Base-by-base conservation (phyloP, 2,797 vertebrate species). In the Euthynnus affinis region DNA sequence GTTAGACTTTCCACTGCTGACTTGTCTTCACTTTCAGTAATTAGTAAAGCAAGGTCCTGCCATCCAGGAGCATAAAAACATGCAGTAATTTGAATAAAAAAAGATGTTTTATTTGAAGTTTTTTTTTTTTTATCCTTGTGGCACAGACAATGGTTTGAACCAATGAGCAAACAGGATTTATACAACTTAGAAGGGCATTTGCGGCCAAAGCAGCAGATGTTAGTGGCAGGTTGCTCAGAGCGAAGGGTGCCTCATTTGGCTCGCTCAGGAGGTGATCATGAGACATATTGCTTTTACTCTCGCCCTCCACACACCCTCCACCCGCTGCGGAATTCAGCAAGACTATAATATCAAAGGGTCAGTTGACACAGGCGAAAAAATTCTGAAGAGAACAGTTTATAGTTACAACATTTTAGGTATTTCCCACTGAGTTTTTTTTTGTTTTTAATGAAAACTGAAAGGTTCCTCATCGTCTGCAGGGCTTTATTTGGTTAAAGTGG, bases 141-240 rank as follows among this genome's bases (percentile, higher is more conserved):
- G 49, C 29, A 48, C 1, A 56, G 61, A 63, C 51, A 69, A 9
- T 59, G 25, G 29, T 62, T 81, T n/a, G 65, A 78, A 70, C 25
- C 51, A 61, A 66, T 25, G 66, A 63, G 42, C 25, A 63, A 53
- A 48, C 23, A 76, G 68, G 53, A 73, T 79, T 74, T 44, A 59
- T 49, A 57, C 40, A 81, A 66, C 60, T 61, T 69, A 27, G 70
- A 88, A 83, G 82, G 76, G 74, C 78, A 71, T 81, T 71, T 70
- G 82, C 32, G 49, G 89, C 88, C 88, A 87, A 88, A 90, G 88
- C 74, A 91, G 88, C 93, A 94, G 92, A 92, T 95, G 94, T 91
- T 92, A 83, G 86, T 79, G 84, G 88, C 93, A 94, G 93, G 92
- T 88, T 91, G 89, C 90, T 91, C 81, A 58, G 87, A 89, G 89